phyloP scores from a whole-genome alignment of 1,140 invertebrate species.

The Drosophila miranda region DNA sequence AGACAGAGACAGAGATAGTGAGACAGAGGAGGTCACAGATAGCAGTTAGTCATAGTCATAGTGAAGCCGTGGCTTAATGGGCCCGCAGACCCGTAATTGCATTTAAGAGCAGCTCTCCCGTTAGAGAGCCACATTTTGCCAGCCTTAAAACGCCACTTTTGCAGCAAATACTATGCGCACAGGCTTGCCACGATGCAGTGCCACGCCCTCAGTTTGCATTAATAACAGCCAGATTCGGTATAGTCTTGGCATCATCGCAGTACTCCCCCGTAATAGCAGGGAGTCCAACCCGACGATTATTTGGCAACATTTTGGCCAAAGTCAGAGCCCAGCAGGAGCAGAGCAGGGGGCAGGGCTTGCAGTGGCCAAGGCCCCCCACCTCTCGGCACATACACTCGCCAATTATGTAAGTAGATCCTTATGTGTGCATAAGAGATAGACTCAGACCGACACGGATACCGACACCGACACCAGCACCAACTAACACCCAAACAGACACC shows the following conservation, averaged over 20 bases:
- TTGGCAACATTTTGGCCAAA: conserved; percentile 52
- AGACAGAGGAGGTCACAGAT: conserved; percentile 21
- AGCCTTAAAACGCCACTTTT: conserved; percentile 49
- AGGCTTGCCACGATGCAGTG: conserved; percentile 2
- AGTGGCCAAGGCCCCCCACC: background rate
- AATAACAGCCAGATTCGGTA: conserved; percentile 50
- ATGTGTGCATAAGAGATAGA: conserved; percentile 70
- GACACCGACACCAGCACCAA: conserved; percentile 11
- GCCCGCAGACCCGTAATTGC: conserved; percentile 43
- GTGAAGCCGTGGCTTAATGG: conserved; percentile 50
- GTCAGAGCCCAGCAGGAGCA: conserved; percentile 18
- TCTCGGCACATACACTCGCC: conserved; percentile 28
- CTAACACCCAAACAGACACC: too few species aligned
- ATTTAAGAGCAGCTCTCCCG: conserved; percentile 39
- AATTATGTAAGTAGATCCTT: conserved; percentile 79
- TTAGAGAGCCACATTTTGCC: too few species aligned
- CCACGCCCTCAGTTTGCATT: conserved; percentile 54
- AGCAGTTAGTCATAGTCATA: conserved; percentile 51
- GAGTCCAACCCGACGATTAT: conserved; percentile 48
- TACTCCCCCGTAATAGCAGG: background rate
- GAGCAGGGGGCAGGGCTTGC: background rate
- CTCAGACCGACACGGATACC: conserved; percentile 15
- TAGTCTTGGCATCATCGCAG: conserved; percentile 14
- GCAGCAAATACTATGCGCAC: conserved; percentile 25
- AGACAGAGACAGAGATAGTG: conserved; percentile 13